A percentile compares a stretch with the other conserved stretches of the same genome.
Evolutionary conservation across 2,888 invertebrate species (phyloP).

Genomic region (Clivina fossor): DNA sequence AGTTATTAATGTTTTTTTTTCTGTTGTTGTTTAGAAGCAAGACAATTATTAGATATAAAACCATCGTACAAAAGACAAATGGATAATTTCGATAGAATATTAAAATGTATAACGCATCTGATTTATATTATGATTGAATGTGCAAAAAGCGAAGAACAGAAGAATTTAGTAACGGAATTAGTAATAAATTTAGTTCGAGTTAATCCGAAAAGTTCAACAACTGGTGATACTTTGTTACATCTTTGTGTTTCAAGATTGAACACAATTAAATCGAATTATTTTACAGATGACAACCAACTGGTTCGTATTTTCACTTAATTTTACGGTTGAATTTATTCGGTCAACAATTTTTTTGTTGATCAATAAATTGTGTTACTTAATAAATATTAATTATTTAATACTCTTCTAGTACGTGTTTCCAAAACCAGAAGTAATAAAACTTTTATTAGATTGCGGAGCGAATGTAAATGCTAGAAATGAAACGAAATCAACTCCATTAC

Average conservation of each 20-base stretch:
- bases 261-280: constrained; percentile 76
- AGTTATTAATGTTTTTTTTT: neutral
- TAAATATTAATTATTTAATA: constrained; percentile 18
- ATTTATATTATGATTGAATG: constrained; percentile 70
- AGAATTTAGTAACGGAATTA: constrained; percentile 52
- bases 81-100: constrained; percentile 77
- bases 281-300: constrained; percentile 65
- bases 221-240: constrained; percentile 82
- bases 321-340: too few species aligned
- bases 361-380: neutral
- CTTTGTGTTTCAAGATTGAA: constrained; percentile 77
- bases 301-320: constrained; percentile 43
- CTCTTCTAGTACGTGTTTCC: constrained; percentile 70
- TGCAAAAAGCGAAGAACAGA: constrained; percentile 57
- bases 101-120: constrained; percentile 79
- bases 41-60: constrained; percentile 57
- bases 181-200: constrained; percentile 62
- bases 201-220: constrained; percentile 68
- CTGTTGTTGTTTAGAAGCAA: constrained; percentile 54
- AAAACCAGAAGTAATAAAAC: constrained; percentile 65
- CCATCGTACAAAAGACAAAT: constrained; percentile 77
- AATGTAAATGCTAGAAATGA: constrained; percentile 75
- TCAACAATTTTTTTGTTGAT: too few species aligned
- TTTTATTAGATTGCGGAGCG: constrained; percentile 78
- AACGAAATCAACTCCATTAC: constrained; percentile 76